phyloP scores from a whole-genome alignment of 2,888 invertebrate species.

The Pheosia tremula region DNA sequence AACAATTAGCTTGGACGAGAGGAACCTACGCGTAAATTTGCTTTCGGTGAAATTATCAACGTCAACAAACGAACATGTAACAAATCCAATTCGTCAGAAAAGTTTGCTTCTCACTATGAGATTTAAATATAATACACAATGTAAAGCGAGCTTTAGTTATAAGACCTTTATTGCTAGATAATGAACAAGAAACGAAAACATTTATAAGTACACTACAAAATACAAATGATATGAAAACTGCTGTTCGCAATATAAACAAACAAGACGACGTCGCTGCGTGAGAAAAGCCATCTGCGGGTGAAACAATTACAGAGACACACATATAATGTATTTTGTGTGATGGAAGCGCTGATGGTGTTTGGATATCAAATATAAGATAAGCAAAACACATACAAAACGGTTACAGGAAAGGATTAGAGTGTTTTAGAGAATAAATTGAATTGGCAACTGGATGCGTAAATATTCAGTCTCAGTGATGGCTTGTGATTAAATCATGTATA shows the following conservation, averaged over 20 bases:
- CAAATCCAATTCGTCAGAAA: too few species aligned
- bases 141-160: too few species aligned
- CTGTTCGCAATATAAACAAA: slow-evolving; percentile 10
- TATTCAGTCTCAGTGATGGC: not conserved
- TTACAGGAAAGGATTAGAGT: not conserved
- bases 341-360: slow-evolving; percentile 16
- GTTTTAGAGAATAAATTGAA: not conserved
- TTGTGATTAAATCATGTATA: too few species aligned
- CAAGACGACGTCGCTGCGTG: slow-evolving; percentile 6
- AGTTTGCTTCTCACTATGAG: too few species aligned
- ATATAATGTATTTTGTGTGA: slow-evolving; percentile 12
- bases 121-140: too few species aligned
- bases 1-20: too few species aligned
- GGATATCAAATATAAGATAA: slow-evolving; percentile 17
- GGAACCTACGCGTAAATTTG: too few species aligned
- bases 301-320: slow-evolving; percentile 19
- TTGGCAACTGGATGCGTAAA: not conserved
- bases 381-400: not conserved
- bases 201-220: not conserved
- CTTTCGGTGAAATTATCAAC: too few species aligned
- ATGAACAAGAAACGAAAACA: not conserved
- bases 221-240: not conserved
- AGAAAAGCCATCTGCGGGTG: slow-evolving; percentile 11
- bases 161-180: too few species aligned
- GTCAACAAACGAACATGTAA: too few species aligned